These are phyloP conservation scores for Stigmatopora argus DNA, from an alignment of 2,113 vertebrate species.

Conservation along the genomic window DNA sequence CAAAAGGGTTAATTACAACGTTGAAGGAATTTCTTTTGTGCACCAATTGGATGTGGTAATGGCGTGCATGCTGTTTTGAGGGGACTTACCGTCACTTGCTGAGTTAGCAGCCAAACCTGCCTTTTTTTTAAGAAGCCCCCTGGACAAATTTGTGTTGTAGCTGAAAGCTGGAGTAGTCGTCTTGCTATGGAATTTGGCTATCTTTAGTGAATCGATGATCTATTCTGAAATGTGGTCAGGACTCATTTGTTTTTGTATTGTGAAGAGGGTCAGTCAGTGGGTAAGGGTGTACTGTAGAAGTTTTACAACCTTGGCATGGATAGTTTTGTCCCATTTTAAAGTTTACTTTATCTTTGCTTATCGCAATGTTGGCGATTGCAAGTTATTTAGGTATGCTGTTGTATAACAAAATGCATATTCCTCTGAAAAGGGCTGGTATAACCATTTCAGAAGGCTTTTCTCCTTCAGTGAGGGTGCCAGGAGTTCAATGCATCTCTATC, in stretches of 20 bases:
- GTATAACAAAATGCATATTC: constrained; percentile 27
- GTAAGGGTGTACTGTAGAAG: constrained; percentile 23
- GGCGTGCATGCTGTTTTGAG: constrained; percentile 47
- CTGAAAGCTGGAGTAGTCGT: constrained; percentile 53
- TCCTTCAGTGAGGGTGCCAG: constrained; percentile 12
- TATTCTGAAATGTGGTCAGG: constrained; percentile 67
- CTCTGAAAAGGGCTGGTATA: constrained; percentile 16
- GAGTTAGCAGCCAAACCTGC: constrained; percentile 68
- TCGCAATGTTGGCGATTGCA: neutral
- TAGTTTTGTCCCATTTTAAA: constrained; percentile 11
- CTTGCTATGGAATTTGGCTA: constrained; percentile 58
- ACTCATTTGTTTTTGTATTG: constrained; percentile 31
- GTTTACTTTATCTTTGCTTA: constrained; percentile 3
- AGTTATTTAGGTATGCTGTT: constrained; percentile 11
- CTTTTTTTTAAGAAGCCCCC: constrained; percentile 46
- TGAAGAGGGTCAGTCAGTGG: constrained; percentile 40
- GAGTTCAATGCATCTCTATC: constrained; percentile 15
- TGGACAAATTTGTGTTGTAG: constrained; percentile 49
- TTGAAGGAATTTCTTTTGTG: constrained; percentile 54
- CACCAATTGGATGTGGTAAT: constrained; percentile 48
- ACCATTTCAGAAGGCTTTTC: constrained; percentile 19
- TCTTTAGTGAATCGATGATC: constrained; percentile 48
- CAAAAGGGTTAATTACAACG: constrained; percentile 19
- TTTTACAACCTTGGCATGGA: constrained; percentile 25
- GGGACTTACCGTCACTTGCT: constrained; percentile 62